Evolutionary conservation across 2,888 invertebrate genomes (phyloP).

Genomic region (Drosophila crucigera): DNA sequence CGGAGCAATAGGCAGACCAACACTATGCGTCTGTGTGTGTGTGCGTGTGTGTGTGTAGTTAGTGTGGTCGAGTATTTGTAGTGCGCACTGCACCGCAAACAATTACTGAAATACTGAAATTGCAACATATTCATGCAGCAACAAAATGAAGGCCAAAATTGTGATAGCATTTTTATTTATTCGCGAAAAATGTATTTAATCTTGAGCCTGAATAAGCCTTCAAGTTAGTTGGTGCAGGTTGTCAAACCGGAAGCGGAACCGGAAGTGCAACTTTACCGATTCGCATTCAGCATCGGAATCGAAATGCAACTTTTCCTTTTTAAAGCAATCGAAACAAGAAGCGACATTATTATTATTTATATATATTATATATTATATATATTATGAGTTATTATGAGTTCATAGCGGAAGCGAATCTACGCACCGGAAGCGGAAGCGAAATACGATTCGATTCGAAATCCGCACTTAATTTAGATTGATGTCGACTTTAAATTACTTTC

Average conservation of each 20-base stretch:
- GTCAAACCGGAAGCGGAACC: not conserved
- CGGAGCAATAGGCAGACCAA: constrained; percentile 48
- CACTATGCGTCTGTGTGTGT: not conserved
- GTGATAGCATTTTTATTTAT: not conserved
- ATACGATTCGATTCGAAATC: not conserved
- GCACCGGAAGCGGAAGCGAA: not conserved
- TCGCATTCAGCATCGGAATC: not conserved
- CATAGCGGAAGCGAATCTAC: not conserved
- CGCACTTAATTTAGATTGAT: not conserved
- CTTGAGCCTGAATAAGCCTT: not conserved
- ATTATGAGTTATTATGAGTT: not conserved
- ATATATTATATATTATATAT: no score
- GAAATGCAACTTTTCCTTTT: not conserved
- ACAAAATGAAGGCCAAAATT: not conserved
- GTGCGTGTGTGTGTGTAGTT: not conserved
- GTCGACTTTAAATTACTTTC: not conserved
- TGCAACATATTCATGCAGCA: not conserved
- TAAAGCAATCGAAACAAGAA: no score
- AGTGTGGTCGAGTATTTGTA: constrained; percentile 1
- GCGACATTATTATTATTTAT: not conserved
- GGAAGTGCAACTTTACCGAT: not conserved
- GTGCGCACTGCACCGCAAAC: constrained; percentile 3
- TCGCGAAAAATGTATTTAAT: not conserved
- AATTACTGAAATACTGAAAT: not conserved
- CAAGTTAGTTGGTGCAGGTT: not conserved